A percentile compares a stretch with the other conserved stretches of the same genome.
phyloP scores from a whole-genome alignment of 1,140 invertebrate species.

The Drosophila albomicans region DNA sequence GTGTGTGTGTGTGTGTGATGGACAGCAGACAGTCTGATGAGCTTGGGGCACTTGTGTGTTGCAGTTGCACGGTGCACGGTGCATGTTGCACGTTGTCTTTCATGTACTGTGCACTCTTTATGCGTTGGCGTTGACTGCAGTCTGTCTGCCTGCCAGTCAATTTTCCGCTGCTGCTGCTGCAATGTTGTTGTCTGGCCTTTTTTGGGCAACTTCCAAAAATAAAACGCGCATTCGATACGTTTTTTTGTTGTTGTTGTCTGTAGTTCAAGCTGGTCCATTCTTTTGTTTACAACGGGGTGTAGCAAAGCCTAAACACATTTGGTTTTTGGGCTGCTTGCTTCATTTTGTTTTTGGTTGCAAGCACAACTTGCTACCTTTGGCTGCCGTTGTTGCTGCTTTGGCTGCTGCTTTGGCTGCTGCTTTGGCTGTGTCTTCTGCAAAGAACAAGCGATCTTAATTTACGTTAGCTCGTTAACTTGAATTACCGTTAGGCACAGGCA shows the following conservation, averaged over 20 bases:
- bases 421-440: constrained; percentile 36
- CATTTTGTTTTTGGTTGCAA: constrained; percentile 14
- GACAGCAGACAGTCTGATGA: constrained; percentile 37
- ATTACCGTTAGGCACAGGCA: constrained; percentile 67
- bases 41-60: constrained; percentile 20
- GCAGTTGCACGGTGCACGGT: constrained; percentile 23
- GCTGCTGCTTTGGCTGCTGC: constrained; percentile 23
- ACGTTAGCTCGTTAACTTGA: constrained; percentile 81
- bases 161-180: constrained; percentile 20
- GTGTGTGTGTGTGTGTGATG: constrained; percentile 22
- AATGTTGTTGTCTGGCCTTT: constrained; percentile 45
- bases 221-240: constrained; percentile 61
- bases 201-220: constrained; percentile 66
- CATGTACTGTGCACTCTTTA: constrained; percentile 42
- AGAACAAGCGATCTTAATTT: constrained; percentile 83
- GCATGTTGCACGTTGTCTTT: constrained; percentile 11
- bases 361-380: constrained; percentile 18
- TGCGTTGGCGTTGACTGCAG: constrained; percentile 78
- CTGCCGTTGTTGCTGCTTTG: constrained; percentile 23
- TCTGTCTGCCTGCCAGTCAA: constrained; percentile 33
- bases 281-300: constrained; percentile 26
- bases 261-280: background rate
- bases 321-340: background rate
- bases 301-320: constrained; percentile 34
- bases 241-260: constrained; percentile 15